phyloP scores from a whole-genome alignment of 2,113 vertebrate species.

The Rhineura floridana region DNA sequence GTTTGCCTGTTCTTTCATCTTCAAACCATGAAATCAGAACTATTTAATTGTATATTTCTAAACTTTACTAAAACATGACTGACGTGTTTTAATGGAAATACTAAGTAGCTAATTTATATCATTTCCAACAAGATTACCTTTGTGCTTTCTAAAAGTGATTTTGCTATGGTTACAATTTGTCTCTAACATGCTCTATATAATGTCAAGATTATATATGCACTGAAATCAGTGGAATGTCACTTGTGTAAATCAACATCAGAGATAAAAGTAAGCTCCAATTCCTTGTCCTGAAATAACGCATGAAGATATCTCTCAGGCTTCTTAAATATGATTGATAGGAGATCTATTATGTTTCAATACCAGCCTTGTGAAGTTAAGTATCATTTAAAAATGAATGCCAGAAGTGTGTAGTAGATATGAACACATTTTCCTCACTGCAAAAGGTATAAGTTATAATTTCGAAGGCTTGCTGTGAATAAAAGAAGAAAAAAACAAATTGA shows the following conservation, averaged over 20 bases:
- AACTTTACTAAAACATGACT: not conserved
- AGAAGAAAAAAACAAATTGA: not conserved
- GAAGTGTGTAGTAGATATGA: not conserved
- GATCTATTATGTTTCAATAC: constrained; percentile 20
- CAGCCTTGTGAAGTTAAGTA: constrained; percentile 4
- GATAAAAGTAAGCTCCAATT: not conserved
- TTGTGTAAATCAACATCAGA: not conserved
- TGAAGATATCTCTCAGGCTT: not conserved
- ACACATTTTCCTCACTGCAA: constrained; percentile 18
- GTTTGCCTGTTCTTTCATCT: not conserved
- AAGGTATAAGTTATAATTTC: not conserved
- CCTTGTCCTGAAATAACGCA: not conserved
- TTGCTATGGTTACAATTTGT: not conserved
- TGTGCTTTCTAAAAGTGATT: no score
- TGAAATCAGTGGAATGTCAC: not conserved
- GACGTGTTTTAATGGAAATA: not conserved
- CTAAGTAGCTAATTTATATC: not conserved
- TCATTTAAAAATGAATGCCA: not conserved
- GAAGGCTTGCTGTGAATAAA: constrained; percentile 15
- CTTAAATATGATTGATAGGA: constrained; percentile 16
- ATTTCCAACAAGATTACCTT: not conserved
- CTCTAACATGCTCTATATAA: not conserved
- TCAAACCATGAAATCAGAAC: not conserved
- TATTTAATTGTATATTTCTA: not conserved
- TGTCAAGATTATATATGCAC: not conserved